Evolutionary conservation across 2,113 vertebrate species (phyloP).

Genomic region (Ornithorhynchus anatinus): DNA sequence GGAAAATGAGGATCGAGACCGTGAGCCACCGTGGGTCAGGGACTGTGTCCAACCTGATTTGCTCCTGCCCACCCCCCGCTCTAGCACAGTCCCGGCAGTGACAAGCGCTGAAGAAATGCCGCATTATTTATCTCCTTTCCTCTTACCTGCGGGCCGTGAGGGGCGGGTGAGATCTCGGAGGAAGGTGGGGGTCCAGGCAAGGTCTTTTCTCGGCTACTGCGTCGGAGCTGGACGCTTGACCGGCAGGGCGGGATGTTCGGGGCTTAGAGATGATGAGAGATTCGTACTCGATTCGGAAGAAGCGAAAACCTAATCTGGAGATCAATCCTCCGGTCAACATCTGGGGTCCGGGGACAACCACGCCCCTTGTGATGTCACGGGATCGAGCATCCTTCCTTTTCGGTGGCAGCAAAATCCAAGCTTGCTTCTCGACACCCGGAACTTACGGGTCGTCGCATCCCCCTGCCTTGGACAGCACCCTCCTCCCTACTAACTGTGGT

Average conservation of each 20-base stretch:
- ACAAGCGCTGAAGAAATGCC: background rate
- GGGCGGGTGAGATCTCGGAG: background rate
- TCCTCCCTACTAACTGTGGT: background rate
- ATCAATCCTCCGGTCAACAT: slow-evolving; percentile 54
- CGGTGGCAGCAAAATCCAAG: too few species aligned
- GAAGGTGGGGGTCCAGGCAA: too few species aligned
- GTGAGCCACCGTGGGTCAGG: background rate
- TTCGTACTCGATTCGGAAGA: slow-evolving; percentile 46
- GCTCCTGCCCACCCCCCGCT: background rate
- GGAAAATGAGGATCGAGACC: too few species aligned
- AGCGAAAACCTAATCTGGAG: slow-evolving; percentile 58
- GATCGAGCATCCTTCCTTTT: too few species aligned
- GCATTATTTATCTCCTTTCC: background rate
- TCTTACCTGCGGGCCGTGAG: background rate
- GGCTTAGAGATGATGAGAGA: slow-evolving; percentile 35
- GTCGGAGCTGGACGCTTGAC: too few species aligned
- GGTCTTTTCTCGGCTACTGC: too few species aligned
- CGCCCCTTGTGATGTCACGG: too few species aligned
- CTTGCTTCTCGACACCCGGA: too few species aligned
- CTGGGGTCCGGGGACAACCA: too few species aligned
- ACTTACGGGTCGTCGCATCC: background rate
- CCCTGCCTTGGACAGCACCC: background rate
- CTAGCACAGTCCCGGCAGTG: background rate
- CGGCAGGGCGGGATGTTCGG: too few species aligned
- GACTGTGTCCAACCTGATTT: background rate